Base-by-base conservation (phyloP, 2,888 invertebrate genomes). In the Sarcophaga variegata region DNA sequence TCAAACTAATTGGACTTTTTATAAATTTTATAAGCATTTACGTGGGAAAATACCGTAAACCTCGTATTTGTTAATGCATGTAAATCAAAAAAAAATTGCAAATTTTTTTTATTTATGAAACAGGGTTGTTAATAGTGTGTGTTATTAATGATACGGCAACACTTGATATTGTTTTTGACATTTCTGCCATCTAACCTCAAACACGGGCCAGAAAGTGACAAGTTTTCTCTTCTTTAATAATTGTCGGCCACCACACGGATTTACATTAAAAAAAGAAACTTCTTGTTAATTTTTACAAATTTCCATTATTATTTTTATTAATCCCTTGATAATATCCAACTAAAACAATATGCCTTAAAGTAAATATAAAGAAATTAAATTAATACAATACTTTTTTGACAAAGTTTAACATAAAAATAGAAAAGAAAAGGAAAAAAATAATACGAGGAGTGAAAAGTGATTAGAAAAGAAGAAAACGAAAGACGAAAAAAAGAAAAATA, bases 181-280 rank as follows among this genome's bases (percentile, higher is more conserved):
- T 66, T 66, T 86, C 80, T 80, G 71, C 76, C 80, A 76, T 85
- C 81, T 88, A 88, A 88, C 88, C 88, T 88, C 86, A 88, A 88
- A 88, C 72, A 78, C 81, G 71, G 74, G 25, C 59, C 27, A 80
- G 64, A 83, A 84, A 78, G 66, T 85, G 88, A 83, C 84, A 88
- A 86, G 76, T 88, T 85, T 85, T 85, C 85, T 81, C 77, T 76
- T 85, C 63, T 78, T 47, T 62, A 70, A 85, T 77, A 76, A 72
- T 76, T 83, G 78, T 86, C 86, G 82, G 80, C 37, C 76, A 80
- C 66, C 80, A 76, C 86, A 86, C 80, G 67, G 71, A 79, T 80
- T 37, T 54, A 54, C 72, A 63, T 67, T 70, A 70, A 64, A 63
- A 71, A 69, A 45, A 3, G 45, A 75, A 49, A 17, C 20, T 22